Evolutionary conservation across 2,797 vertebrate genomes (phyloP), one percentile per base, ranked within the genome.

Genomic region (Ctenosaura bakeri): DNA sequence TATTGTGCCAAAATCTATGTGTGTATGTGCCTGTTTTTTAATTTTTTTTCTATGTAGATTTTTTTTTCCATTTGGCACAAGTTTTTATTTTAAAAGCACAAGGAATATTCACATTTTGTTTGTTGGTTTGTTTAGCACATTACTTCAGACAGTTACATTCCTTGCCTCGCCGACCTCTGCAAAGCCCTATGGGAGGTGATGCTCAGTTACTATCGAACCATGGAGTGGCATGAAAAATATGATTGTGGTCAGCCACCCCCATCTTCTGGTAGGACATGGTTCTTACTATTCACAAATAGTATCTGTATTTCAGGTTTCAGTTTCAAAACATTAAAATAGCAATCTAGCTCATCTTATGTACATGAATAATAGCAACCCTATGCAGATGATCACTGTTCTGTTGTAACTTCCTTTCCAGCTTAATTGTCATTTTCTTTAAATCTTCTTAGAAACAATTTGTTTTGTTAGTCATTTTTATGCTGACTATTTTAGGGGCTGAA

Each of bases 131-230:
- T 90, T 74, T 94, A 99, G 99, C 99, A 99, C 62, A 99, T 99
- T 93, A 99, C 99, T 32, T 96, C 97, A 12, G 99, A 99, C 97
- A 99, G 99, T 96, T 99, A 99, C 96, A 99, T 99, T 92, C 99
- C 99, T 4, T 99, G 99, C 96, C 97, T 99, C 94, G 98, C 98
- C 4, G 99, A 99, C 95, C 98, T 99, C 54, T 99, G 99, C 97
- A 99, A 99, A 96, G 99, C 99, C 89, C 97, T 99, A 82, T 99
- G 99, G 99, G 99, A 99, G 95, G 99, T 99, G 91, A 99, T 99
- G 99, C 98, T 99, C 80, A 99, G 99, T 96, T 99, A 99, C 95
- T 98, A 99, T 93, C 97, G 98, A 82, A 99, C 99, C 0, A 99
- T 99, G 98, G 98, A 98, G 95, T 99, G 99, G 99, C 99, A 99